phyloP scores from a whole-genome alignment of 2,113 vertebrate genomes.

The Aspiorhynchus laticeps region DNA sequence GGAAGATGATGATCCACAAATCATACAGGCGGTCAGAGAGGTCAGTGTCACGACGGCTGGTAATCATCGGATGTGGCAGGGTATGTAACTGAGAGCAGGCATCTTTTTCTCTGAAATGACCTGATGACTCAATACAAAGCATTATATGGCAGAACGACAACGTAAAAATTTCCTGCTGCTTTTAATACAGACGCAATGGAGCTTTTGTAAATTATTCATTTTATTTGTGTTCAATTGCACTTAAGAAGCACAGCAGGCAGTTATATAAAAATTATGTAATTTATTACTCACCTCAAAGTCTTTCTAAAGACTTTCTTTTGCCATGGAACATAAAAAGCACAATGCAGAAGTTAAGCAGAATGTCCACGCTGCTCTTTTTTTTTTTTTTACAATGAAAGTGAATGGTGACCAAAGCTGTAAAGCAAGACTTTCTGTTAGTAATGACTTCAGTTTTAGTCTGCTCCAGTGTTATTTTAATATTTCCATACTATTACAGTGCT shows the following conservation, averaged over 20 bases:
- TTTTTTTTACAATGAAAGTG: neutral
- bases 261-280: neutral
- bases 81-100: conserved; percentile 5
- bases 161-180: neutral
- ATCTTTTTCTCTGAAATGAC: conserved; percentile 19
- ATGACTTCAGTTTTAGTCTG: neutral
- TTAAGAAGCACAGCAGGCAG: neutral
- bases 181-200: conserved; percentile 26
- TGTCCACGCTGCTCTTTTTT: neutral
- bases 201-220: conserved; percentile 23
- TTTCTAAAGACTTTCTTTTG: neutral
- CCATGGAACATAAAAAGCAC: neutral
- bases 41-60: conserved; percentile 18
- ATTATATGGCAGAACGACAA: neutral
- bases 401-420: neutral
- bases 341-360: neutral
- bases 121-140: neutral
- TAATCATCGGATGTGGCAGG: conserved; percentile 24
- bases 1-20: conserved; percentile 32
- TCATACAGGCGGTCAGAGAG: conserved; percentile 4
- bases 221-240: conserved; percentile 1
- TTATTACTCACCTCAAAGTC: neutral
- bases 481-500: neutral
- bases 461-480: neutral
- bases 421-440: neutral